A percentile compares a stretch with the other conserved stretches of the same genome.
phyloP scores from a whole-genome alignment of 2,113 vertebrate species.

The Marmota flaviventris region DNA sequence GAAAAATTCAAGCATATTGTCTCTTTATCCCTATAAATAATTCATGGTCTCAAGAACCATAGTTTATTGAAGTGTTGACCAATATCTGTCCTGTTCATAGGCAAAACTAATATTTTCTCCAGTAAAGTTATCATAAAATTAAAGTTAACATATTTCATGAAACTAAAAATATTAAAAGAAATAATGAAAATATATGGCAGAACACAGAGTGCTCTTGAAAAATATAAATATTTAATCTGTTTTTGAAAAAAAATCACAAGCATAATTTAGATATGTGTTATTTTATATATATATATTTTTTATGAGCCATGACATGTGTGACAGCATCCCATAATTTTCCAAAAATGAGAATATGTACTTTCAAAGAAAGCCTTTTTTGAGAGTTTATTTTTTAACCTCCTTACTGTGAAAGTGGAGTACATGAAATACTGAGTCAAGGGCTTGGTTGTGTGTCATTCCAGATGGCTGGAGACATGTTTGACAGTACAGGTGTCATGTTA shows the following conservation, averaged over 20 bases:
- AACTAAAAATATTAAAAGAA: not conserved
- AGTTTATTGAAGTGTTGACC: not conserved
- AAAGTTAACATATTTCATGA: not conserved
- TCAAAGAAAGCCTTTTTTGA: not conserved
- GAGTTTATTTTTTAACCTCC: not conserved
- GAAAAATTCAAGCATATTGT: not conserved
- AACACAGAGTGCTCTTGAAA: not conserved
- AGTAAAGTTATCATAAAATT: constrained; percentile 27
- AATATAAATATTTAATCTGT: not conserved
- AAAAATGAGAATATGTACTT: constrained; percentile 4
- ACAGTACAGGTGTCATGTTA: constrained; percentile 36
- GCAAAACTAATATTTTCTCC: constrained; percentile 43
- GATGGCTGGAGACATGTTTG: constrained; percentile 51
- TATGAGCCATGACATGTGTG: not conserved
- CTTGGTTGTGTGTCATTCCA: constrained; percentile 59
- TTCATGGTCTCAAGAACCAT: not conserved
- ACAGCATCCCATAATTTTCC: not conserved
- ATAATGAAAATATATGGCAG: constrained; percentile 57
- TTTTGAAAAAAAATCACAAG: not conserved
- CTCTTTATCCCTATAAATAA: not conserved
- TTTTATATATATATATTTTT: not conserved
- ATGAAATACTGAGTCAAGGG: constrained; percentile 21
- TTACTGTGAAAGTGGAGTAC: not conserved
- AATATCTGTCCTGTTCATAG: not conserved
- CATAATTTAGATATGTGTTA: not conserved